Evolutionary conservation across 1,140 invertebrate genomes (phyloP).

Genomic region (Drosophila lowei): DNA sequence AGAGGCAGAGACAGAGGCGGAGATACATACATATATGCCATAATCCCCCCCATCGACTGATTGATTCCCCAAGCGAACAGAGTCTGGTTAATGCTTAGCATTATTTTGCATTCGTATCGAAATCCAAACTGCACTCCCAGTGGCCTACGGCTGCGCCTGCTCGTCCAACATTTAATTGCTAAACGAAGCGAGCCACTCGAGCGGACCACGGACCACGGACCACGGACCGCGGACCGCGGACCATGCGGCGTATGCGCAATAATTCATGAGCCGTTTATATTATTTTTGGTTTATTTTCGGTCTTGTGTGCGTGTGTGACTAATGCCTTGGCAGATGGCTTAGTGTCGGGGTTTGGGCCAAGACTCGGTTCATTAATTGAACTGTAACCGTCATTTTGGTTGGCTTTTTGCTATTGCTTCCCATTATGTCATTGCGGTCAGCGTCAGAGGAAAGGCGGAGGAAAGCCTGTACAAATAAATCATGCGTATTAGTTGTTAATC

Average conservation of each 20-base stretch:
- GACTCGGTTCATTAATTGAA: constrained; percentile 72
- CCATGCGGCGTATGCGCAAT: constrained; percentile 74
- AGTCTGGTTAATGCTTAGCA: constrained; percentile 39
- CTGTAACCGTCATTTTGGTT: constrained; percentile 55
- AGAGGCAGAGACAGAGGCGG: background rate
- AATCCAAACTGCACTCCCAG: constrained; percentile 52
- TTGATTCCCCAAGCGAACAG: constrained; percentile 67
- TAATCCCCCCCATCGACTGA: constrained; percentile 66
- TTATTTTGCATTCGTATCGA: constrained; percentile 74
- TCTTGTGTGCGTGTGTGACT: constrained; percentile 46
- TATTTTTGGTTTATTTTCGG: constrained; percentile 57
- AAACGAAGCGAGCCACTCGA: constrained; percentile 43
- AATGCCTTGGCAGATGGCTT: constrained; percentile 55
- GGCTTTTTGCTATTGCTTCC: constrained; percentile 53
- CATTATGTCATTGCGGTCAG: constrained; percentile 70
- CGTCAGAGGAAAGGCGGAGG: constrained; percentile 2
- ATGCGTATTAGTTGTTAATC: constrained; percentile 37
- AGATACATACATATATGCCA: constrained; percentile 41
- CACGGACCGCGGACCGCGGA: constrained; percentile 22
- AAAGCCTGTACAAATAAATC: constrained; percentile 15
- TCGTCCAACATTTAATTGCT: constrained; percentile 65
- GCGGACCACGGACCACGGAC: background rate
- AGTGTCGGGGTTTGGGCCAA: constrained; percentile 46
- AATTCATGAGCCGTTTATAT: constrained; percentile 75
- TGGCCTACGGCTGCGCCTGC: constrained; percentile 46